A percentile compares a stretch with the other conserved stretches of the same genome.
phyloP scores from a whole-genome alignment of 2,888 invertebrate genomes.

The Epicampocera succincta region DNA sequence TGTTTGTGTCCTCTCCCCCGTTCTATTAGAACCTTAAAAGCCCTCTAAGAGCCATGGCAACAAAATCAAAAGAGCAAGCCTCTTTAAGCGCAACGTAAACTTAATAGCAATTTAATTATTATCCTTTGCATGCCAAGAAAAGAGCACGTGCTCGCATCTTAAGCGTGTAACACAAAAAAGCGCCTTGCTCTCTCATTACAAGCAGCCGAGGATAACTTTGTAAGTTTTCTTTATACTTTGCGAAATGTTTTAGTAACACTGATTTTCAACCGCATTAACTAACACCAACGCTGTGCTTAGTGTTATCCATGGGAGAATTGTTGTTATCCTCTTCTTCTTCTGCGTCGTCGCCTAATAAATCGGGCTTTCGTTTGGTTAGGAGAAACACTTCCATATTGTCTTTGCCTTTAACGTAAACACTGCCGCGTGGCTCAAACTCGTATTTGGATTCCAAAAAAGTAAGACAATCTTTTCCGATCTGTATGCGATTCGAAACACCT shows the following conservation, averaged over 20 bases:
- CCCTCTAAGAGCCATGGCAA: no score
- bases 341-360: slow-evolving; percentile 60
- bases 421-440: slow-evolving; percentile 95
- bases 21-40: no score
- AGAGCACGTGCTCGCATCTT: no score
- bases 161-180: no score
- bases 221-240: no score
- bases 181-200: no score
- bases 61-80: no score
- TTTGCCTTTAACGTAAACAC: slow-evolving; percentile 98
- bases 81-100: no score
- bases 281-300: slow-evolving; percentile 50
- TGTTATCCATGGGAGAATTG: background rate
- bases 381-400: slow-evolving; percentile 96
- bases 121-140: no score
- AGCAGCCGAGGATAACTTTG: no score
- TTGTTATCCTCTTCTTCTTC: slow-evolving; percentile 41
- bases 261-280: slow-evolving; percentile 29
- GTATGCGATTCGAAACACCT: slow-evolving; percentile 92
- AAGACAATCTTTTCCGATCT: slow-evolving; percentile 90
- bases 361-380: slow-evolving; percentile 78
- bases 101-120: no score
- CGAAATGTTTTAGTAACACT: background rate
- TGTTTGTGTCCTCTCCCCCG: no score
- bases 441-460: slow-evolving; percentile 87